Evolutionary conservation across 2,113 vertebrate species (phyloP).

Genomic region (Phrynosoma platyrhinos): DNA sequence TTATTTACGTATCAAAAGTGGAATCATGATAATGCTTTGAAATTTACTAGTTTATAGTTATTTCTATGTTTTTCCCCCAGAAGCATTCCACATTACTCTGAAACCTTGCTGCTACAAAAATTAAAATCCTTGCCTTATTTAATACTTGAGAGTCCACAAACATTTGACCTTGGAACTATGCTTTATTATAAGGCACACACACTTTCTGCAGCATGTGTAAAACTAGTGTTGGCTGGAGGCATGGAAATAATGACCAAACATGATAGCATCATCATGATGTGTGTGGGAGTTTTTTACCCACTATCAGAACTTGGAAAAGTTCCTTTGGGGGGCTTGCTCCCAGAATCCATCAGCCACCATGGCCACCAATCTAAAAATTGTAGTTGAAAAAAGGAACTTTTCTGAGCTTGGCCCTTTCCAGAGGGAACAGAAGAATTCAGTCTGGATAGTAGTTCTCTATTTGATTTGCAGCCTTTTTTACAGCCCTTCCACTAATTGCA

Average conservation of each 20-base stretch:
- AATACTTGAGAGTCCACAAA: background rate
- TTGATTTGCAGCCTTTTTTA: background rate
- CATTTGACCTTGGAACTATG: background rate
- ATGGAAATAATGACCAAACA: no score
- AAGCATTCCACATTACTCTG: background rate
- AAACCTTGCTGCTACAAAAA: background rate
- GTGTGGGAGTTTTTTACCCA: background rate
- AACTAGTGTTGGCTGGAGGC: background rate
- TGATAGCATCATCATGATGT: no score
- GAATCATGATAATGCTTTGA: constrained; percentile 20
- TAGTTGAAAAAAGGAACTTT: no score
- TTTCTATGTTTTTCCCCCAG: background rate
- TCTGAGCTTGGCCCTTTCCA: background rate
- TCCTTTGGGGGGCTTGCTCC: no score
- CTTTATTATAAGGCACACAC: no score
- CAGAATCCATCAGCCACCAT: no score
- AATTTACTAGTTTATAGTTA: constrained; percentile 28
- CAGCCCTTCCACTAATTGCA: no score
- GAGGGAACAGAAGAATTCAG: background rate
- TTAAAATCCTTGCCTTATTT: background rate
- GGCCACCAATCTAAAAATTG: no score
- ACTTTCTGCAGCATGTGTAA: background rate
- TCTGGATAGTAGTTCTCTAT: background rate
- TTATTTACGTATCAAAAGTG: background rate
- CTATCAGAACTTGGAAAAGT: no score